These are phyloP conservation scores for Centrocercus urophasianus DNA, from an alignment of 2,113 vertebrate species.

Conservation along the genomic window DNA sequence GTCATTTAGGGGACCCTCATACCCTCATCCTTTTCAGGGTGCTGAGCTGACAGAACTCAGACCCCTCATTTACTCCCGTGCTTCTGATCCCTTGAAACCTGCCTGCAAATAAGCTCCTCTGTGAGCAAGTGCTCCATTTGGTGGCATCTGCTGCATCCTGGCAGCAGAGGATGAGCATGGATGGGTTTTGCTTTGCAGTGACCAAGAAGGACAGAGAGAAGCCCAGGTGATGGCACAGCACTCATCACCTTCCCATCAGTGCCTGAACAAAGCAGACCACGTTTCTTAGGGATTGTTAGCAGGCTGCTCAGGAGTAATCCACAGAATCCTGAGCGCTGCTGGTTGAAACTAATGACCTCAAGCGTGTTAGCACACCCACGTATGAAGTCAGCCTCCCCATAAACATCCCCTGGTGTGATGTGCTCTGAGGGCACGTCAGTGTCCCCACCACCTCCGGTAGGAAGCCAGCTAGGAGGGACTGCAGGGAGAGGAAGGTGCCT, in stretches of 20 bases:
- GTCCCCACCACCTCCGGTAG: neutral
- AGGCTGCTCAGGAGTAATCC: neutral
- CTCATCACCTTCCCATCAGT: neutral
- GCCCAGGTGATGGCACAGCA: neutral
- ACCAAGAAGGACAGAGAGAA: neutral
- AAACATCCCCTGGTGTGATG: neutral
- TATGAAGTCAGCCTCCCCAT: fast-evolving
- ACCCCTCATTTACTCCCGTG: no score
- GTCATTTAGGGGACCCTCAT: no score
- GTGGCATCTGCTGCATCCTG: no score
- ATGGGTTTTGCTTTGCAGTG: neutral
- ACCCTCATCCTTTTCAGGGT: no score
- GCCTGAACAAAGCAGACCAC: neutral
- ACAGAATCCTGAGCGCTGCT: fast-evolving
- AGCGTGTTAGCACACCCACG: fast-evolving
- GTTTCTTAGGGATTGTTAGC: neutral
- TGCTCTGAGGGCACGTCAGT: neutral
- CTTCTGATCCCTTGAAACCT: no score
- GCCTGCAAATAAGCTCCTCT: no score
- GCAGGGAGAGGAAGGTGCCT: neutral
- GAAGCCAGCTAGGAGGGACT: neutral
- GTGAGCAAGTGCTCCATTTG: no score
- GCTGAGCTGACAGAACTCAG: no score
- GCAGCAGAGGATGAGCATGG: no score
- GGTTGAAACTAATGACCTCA: neutral